phyloP scores from a whole-genome alignment of 2,797 vertebrate genomes.

The Holocentrus rufus region DNA sequence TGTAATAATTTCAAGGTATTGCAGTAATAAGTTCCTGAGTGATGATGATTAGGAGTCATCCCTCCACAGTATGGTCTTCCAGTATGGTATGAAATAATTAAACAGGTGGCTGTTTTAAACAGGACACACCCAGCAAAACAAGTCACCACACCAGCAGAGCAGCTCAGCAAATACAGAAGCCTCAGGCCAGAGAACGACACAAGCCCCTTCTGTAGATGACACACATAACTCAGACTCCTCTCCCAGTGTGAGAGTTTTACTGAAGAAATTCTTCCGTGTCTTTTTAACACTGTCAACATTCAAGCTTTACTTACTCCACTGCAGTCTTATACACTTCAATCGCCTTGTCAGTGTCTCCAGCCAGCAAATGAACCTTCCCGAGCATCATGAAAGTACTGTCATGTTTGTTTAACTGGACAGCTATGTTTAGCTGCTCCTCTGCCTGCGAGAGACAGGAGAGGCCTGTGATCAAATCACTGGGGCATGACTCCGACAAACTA shows the following conservation, averaged over 20 bases:
- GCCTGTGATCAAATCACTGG: slow-evolving; percentile 21
- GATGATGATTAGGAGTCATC: background rate
- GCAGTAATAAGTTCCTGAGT: slow-evolving; percentile 10
- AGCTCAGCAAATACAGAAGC: too few species aligned
- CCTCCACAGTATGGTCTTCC: background rate
- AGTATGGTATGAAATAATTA: background rate
- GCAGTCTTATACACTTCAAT: slow-evolving; percentile 92
- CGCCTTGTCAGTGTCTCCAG: slow-evolving; percentile 89
- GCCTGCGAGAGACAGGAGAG: slow-evolving; percentile 81
- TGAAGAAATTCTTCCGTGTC: slow-evolving; percentile 4
- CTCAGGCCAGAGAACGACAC: too few species aligned
- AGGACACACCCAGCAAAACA: too few species aligned
- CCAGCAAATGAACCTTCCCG: slow-evolving; percentile 90
- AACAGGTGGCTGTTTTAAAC: background rate
- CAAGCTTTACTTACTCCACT: slow-evolving; percentile 87
- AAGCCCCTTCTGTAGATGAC: too few species aligned
- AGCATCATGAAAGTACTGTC: slow-evolving; percentile 92
- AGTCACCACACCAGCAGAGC: too few species aligned
- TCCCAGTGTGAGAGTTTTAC: background rate
- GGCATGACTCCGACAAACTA: background rate
- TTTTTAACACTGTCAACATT: background rate
- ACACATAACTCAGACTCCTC: background rate
- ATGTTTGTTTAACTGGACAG: slow-evolving; percentile 90
- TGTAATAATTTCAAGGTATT: background rate
- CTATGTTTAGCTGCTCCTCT: slow-evolving; percentile 88